Evolutionary conservation across 2,888 invertebrate genomes (phyloP), one percentile per base, ranked within the genome.

Genomic region (Allolobophora icterica): DNA sequence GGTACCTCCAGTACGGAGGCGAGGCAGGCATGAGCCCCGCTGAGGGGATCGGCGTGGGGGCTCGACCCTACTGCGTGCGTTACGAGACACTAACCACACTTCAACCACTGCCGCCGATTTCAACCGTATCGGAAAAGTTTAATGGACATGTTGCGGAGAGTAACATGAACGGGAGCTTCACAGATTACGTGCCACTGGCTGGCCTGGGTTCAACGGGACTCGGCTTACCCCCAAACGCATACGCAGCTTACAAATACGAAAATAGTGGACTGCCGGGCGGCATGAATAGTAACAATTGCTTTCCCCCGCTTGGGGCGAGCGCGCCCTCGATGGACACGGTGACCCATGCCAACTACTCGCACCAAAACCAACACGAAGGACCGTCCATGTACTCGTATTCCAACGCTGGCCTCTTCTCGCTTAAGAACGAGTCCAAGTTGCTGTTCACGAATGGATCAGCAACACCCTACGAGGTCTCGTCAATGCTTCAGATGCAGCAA

Each of bases 31-130:
- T 38, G 87, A 38, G 38, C 87, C 87, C 34, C 87, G 34, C 87
- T 19, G 87, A 87, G 34, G 34, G 35, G 6, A 35, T 87, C 35
- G 35, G 35, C 35, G 35, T 87, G 5, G 87, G 35, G 34, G 34
- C 87, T 24, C 34, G 38, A 6, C 38, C 87, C 35, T 87, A 35
- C 87, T 87, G 87, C 87, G 33, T 34, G 21, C 87, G 87, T 5
- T 87, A 87, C 87, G 87, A 87, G 87, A 99, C 99, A 34, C 96
- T 99, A 90, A 99, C 99, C 90, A 99, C 99, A 52, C 96, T 99
- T 45, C 98, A 99, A 95, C 99, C 99, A 38, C 96, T 99, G 94
- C 99, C 99, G 91, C 99, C 99, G 91, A 99, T 99, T 94, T 98
- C 99, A 92, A 99, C 99, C 90, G 98, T 99, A 96, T 90, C 92